phyloP scores from a whole-genome alignment of 2,888 invertebrate species.

The Leucophenga montana region DNA sequence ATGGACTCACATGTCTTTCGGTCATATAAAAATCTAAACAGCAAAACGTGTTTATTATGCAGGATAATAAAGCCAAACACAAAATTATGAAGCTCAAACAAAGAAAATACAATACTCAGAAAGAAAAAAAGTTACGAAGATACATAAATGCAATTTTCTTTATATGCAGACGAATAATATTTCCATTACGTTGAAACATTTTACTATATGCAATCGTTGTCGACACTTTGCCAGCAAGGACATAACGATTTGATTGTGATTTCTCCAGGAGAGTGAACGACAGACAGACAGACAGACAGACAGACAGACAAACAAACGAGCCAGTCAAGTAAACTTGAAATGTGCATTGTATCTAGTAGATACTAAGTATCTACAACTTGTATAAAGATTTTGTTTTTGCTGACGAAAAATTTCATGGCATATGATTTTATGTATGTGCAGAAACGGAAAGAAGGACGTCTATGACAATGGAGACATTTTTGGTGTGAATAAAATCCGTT shows the following conservation, averaged over 20 bases:
- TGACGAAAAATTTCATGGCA: slow-evolving; percentile 36
- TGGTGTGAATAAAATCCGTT: slow-evolving; percentile 54
- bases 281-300: slow-evolving; percentile 11
- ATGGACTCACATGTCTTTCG: slow-evolving; percentile 14
- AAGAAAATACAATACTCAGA: not conserved
- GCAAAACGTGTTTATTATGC: slow-evolving; percentile 20
- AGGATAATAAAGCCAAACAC: not conserved
- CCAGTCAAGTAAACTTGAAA: too few species aligned
- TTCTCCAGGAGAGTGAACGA: slow-evolving; percentile 45
- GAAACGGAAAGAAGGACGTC: not conserved
- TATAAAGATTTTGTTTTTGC: slow-evolving; percentile 31
- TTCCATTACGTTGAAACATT: slow-evolving; percentile 58
- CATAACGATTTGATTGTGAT: slow-evolving; percentile 57
- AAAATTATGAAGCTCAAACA: slow-evolving; percentile 6
- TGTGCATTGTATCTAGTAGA: slow-evolving; percentile 34
- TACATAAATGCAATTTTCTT: slow-evolving; percentile 60
- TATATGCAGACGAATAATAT: slow-evolving; percentile 66
- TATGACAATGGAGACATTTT: not conserved
- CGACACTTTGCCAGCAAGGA: slow-evolving; percentile 26
- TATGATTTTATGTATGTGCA: slow-evolving; percentile 59
- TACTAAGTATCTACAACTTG: slow-evolving; percentile 26
- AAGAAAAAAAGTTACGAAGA: not conserved
- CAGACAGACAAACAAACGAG: too few species aligned
- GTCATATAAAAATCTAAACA: slow-evolving; percentile 19
- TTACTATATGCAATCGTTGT: not conserved